Evolutionary conservation across 2,888 invertebrate species (phyloP), one percentile per base, ranked within the genome.

Genomic region (Pristionchus maxplancki): DNA sequence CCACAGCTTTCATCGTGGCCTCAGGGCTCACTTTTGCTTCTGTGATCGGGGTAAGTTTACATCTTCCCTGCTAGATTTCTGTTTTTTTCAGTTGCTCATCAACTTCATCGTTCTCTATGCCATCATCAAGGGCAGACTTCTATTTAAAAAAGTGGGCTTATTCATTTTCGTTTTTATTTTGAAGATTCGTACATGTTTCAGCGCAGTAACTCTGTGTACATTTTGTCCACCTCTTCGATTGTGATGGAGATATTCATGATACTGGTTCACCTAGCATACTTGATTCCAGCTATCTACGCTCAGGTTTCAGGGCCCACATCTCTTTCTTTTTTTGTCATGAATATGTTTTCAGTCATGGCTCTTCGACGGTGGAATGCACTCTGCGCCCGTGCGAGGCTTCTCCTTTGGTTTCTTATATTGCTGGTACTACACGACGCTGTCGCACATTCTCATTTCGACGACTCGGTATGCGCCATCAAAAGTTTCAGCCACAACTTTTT

Each of bases 341-440:
- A 13, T 24, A 13, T 58, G 64, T 8, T 64, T 64, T 28, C 28
- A 64, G 64, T 28, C 64, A 8, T 90, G 88, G 78, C 28, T 90
- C 20, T 88, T 90, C 67, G 64, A 87, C 0, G 89, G 89, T 20
- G 90, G 89, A 20, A 82, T 88, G 13, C 81, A 74, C 15, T 84
- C 40, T n/a, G 40, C 28, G 34, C 11, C 15, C 9, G 64, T 89
- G 5, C 88, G 89, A 74, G 87, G 90, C 53, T 81, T 91, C 8
- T 90, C 90, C 0, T 89, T 89, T 8, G 87, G 86, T 2, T 91
- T 91, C 89, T 88, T 91, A 87, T 89, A 89, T 88, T 89, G 89
- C 85, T 91, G 91, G 91, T 91, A 91, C 84, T 84, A 90, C 62
- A 89, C 89, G 9, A 90, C 90, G n/a, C 86, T 91, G 50, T 89